Evolutionary conservation across 2,888 invertebrate genomes (phyloP).

Genomic region (Artemia sinica): DNA sequence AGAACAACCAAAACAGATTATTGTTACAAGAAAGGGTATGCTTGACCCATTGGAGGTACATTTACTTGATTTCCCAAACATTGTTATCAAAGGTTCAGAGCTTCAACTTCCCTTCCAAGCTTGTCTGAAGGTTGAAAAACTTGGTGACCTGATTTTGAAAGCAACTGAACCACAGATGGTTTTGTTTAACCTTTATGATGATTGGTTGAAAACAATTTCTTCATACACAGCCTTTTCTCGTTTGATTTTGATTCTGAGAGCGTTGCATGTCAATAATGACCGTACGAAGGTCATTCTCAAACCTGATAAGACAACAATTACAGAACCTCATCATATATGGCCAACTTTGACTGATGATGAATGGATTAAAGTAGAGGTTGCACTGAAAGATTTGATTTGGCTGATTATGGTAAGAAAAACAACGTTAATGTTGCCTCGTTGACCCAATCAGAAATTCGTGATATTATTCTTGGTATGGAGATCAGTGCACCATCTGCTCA

Average conservation of each 20-base stretch:
- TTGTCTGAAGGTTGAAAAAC: constrained; percentile 95
- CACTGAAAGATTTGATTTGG: constrained; percentile 93
- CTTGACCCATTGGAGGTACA: constrained; percentile 97
- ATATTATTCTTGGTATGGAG: constrained; percentile 98
- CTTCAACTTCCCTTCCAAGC: constrained; percentile 97
- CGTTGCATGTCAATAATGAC: constrained; percentile 96
- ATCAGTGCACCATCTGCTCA: constrained; percentile 98
- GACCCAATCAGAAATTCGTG: constrained; percentile 96
- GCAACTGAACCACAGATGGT: constrained; percentile 99
- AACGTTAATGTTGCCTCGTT: constrained; percentile 97
- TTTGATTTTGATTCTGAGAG: constrained; percentile 83
- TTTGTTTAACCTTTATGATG: constrained; percentile 94
- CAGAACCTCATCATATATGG: constrained; percentile 99
- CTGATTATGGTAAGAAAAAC: constrained; percentile 99
- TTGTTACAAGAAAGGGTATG: constrained; percentile 98
- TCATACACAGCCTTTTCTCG: constrained; percentile 98
- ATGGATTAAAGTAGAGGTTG: constrained; percentile 98
- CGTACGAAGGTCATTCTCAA: constrained; percentile 94
- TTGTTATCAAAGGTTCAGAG: constrained; percentile 98
- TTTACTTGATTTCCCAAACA: constrained; percentile 98
- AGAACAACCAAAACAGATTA: constrained; percentile 99
- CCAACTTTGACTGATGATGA: constrained; percentile 92
- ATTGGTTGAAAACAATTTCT: constrained; percentile 97
- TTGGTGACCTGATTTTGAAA: constrained; percentile 94
- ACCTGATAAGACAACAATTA: constrained; percentile 96